Evolutionary conservation across 2,888 invertebrate genomes (phyloP).

Genomic region (Himalopsyche anomala): DNA sequence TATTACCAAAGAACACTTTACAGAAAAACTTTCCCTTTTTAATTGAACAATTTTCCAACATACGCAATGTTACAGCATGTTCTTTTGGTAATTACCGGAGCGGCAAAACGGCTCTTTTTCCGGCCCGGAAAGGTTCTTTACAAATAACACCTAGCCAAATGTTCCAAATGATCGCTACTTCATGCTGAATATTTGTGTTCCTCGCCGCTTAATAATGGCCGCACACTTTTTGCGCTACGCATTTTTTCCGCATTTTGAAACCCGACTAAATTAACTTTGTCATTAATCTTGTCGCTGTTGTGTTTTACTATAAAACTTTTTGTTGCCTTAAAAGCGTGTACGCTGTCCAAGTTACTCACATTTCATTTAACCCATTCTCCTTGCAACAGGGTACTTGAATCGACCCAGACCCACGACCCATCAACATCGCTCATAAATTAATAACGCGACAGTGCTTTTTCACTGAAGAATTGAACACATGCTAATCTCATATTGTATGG

Average conservation of each 20-base stretch:
- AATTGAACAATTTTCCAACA: background rate
- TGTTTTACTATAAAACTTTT: constrained; percentile 24
- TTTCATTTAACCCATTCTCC: background rate
- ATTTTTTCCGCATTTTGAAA: constrained; percentile 26
- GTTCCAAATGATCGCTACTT: constrained; percentile 27
- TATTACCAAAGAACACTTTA: too few relatives aligned
- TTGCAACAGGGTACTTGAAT: too few relatives aligned
- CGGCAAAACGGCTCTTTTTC: constrained; percentile 24
- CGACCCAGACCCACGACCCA: too few relatives aligned
- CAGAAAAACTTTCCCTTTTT: background rate
- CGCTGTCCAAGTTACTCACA: constrained; percentile 15
- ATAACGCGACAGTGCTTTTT: too few relatives aligned
- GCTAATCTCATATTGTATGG: too few relatives aligned
- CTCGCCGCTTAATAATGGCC: constrained; percentile 16
- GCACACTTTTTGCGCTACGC: constrained; percentile 17
- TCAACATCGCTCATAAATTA: too few relatives aligned
- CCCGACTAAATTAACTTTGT: constrained; percentile 30
- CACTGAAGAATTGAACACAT: too few relatives aligned
- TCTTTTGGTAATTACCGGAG: background rate
- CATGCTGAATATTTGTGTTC: constrained; percentile 22
- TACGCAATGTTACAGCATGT: constrained; percentile 2
- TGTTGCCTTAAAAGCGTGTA: background rate
- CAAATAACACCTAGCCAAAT: constrained; percentile 27
- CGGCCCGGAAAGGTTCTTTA: constrained; percentile 20
- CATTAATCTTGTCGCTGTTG: constrained; percentile 31